Percentiles rank a stretch among this genome's conserved stretches.
Conservation (phyloP, 1,140 invertebrate species). For the Trichomalopsis sarcophagae region DNA sequence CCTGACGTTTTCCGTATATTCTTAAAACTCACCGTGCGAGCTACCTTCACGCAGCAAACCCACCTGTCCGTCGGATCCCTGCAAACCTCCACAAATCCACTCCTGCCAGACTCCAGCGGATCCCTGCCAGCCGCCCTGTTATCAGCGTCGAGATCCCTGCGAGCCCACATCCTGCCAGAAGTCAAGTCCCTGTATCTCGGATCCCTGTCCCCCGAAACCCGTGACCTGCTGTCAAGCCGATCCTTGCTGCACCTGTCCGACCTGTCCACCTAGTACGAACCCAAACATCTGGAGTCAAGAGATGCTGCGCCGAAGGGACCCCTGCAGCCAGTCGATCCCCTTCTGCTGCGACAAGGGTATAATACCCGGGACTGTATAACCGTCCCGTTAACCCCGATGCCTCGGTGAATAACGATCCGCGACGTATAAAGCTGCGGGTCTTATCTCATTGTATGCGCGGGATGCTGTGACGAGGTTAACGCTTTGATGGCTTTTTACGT, state of each 20-base stretch:
- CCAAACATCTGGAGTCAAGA: conserved; percentile 3
- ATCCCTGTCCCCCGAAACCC: too few relatives aligned
- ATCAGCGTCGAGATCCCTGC: neutral
- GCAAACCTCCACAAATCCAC: neutral
- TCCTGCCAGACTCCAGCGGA: neutral
- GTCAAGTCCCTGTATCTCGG: neutral
- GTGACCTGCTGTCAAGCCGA: neutral
- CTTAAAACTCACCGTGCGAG: too few relatives aligned
- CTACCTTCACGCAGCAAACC: too few relatives aligned
- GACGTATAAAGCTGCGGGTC: too few relatives aligned
- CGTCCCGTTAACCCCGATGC: too few relatives aligned
- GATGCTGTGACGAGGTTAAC: too few relatives aligned
- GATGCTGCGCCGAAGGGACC: neutral
- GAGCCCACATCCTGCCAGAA: neutral
- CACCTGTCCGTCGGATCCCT: neutral
- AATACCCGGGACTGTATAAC: too few relatives aligned
- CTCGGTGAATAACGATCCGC: too few relatives aligned
- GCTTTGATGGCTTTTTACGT: too few relatives aligned
- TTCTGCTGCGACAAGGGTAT: too few relatives aligned
- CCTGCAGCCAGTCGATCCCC: neutral
- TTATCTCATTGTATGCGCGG: too few relatives aligned
- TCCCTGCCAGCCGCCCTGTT: neutral
- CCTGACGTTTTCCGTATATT: too few relatives aligned
- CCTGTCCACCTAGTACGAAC: neutral
- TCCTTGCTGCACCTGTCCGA: neutral